Conservation (phyloP, 2,888 invertebrate species). For the Eristalis arbustorum region DNA sequence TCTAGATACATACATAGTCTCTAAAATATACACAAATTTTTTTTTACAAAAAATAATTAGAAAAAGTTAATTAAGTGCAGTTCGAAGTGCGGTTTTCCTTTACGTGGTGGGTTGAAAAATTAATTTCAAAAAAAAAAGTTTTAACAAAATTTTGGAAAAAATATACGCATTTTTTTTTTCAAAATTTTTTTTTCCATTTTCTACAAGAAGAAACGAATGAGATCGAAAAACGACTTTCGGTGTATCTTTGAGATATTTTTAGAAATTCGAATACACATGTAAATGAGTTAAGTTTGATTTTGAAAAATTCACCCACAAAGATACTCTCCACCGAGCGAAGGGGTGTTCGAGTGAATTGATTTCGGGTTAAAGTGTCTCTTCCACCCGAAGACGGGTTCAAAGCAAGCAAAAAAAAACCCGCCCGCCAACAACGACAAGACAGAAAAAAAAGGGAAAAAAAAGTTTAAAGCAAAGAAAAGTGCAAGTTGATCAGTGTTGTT, state of each 20-base stretch:
- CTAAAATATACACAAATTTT: background rate
- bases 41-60: background rate
- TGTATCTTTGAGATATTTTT: conserved; percentile 64
- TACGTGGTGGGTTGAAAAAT: conserved; percentile 7
- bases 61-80: background rate
- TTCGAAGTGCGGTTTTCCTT: conserved; percentile 29
- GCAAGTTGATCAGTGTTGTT: background rate
- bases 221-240: background rate
- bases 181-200: background rate
- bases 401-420: no score
- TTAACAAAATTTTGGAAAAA: conserved; percentile 6
- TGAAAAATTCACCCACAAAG: background rate
- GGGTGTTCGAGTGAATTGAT: background rate
- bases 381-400: background rate
- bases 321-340: background rate
- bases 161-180: conserved; percentile 9
- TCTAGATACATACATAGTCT: conserved; percentile 36
- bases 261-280: conserved; percentile 38
- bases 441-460: background rate
- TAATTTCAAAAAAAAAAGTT: background rate
- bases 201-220: background rate
- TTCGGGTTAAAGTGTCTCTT: conserved; percentile 56
- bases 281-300: background rate
- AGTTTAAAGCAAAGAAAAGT: background rate
- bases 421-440: background rate